These are phyloP conservation scores for Sinotaia quadrata DNA, from an alignment of 2,888 invertebrate genomes.

Conservation along the genomic window DNA sequence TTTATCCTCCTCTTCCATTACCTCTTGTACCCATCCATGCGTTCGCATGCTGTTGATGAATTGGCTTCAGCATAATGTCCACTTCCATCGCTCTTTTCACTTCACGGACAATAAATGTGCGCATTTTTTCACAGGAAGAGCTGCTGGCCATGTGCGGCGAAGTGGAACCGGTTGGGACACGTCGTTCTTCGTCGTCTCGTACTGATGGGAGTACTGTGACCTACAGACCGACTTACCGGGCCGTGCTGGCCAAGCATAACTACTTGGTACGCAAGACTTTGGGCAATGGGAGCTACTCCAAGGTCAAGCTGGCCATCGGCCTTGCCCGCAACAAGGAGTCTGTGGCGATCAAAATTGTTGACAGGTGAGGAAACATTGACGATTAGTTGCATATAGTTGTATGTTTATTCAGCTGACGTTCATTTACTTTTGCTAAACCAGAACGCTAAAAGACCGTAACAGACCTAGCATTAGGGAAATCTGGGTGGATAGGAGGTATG, in stretches of 20 bases:
- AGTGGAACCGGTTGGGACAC: slow-evolving; percentile 57
- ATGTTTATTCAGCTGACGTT: no score
- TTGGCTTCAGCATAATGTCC: no score
- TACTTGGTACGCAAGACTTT: slow-evolving; percentile 63
- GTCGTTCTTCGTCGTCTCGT: slow-evolving; percentile 43
- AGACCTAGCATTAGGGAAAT: no score
- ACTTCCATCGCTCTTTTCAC: no score
- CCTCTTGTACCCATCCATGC: no score
- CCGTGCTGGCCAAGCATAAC: slow-evolving; percentile 66
- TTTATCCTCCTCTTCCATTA: no score
- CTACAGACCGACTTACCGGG: slow-evolving; percentile 66
- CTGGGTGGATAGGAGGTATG: no score
- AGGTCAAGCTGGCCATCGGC: slow-evolving; percentile 82
- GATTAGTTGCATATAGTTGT: no score
- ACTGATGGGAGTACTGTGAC: slow-evolving; percentile 46
- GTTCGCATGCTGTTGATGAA: no score
- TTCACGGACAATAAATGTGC: no score
- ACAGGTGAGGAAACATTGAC: slow-evolving; percentile 67
- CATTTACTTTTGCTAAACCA: no score
- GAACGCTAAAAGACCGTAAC: no score
- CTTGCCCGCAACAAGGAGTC: slow-evolving; percentile 45
- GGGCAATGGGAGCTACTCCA: slow-evolving; percentile 70
- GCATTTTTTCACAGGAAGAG: slow-evolving; percentile 51
- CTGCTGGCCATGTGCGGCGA: slow-evolving; percentile 59
- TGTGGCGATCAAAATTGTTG: slow-evolving; percentile 80